These are phyloP conservation scores for Nyctalus aviator DNA, from an alignment of 2,797 vertebrate species.

Conservation along the genomic window DNA sequence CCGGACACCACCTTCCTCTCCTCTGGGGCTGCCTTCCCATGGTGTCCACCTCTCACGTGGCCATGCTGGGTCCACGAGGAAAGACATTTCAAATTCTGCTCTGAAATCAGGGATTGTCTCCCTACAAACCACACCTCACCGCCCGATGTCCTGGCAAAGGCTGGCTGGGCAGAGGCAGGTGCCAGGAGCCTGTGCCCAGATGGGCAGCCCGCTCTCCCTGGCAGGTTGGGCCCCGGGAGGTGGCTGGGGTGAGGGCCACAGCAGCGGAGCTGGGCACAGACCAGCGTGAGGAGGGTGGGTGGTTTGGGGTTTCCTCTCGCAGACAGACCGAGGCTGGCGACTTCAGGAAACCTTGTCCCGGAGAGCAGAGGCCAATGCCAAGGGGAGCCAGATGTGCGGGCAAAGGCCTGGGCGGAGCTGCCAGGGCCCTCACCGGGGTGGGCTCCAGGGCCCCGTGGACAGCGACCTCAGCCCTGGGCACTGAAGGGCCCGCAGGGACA, in stretches of 20 bases:
- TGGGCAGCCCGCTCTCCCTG: not conserved
- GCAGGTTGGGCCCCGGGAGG: too few species aligned
- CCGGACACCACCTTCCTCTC: not conserved
- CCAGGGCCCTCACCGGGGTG: too few species aligned
- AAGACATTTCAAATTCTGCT: too few species aligned
- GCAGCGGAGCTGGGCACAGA: too few species aligned
- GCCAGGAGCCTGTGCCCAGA: not conserved
- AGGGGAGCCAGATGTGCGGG: not conserved
- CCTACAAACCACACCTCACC: not conserved
- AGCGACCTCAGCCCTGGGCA: not conserved
- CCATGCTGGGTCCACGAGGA: accelerated
- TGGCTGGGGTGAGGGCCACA: not conserved
- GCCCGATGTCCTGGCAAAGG: not conserved
- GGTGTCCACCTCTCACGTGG: not conserved
- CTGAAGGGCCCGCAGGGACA: not conserved
- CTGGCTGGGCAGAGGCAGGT: not conserved
- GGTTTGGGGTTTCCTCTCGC: not conserved
- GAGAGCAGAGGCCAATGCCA: not conserved
- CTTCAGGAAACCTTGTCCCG: too few species aligned
- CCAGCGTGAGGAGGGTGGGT: not conserved
- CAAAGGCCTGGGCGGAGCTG: not conserved
- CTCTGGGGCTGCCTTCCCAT: not conserved
- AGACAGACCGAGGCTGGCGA: not conserved
- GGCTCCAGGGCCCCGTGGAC: not conserved
- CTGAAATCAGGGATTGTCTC: not conserved